Evolutionary conservation across 2,797 vertebrate species (phyloP).

Genomic region (Enteromius paludinosus): DNA sequence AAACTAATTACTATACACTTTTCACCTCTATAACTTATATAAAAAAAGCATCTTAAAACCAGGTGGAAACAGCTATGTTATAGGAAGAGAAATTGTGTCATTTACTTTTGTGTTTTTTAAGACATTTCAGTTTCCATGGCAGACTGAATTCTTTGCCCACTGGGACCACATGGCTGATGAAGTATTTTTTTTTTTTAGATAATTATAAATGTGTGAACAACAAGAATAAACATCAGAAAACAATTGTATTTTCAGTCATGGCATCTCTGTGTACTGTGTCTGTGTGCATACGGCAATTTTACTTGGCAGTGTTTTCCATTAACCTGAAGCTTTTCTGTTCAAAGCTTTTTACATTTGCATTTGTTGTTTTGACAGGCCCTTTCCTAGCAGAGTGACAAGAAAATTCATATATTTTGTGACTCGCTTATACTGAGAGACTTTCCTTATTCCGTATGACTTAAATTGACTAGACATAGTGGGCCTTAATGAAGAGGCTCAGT

Average conservation of each 20-base stretch:
- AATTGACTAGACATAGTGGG: neutral
- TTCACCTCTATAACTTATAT: neutral
- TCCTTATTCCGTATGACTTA: neutral
- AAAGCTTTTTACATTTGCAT: neutral
- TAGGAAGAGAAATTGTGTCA: neutral
- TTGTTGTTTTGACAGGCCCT: slow-evolving; percentile 2
- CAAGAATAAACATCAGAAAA: slow-evolving; percentile 32
- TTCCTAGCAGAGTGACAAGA: neutral
- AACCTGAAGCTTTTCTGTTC: slow-evolving; percentile 9
- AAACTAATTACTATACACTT: neutral
- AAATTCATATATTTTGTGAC: slow-evolving; percentile 4
- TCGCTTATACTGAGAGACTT: neutral
- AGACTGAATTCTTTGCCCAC: neutral
- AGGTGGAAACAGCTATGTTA: neutral
- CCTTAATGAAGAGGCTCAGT: neutral
- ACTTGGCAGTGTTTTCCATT: neutral
- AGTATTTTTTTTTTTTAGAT: slow-evolving; percentile 16
- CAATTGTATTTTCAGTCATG: neutral
- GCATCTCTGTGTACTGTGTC: slow-evolving; percentile 30
- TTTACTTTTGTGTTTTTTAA: neutral
- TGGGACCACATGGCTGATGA: slow-evolving; percentile 1
- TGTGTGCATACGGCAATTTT: slow-evolving; percentile 9
- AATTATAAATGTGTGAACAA: slow-evolving; percentile 28
- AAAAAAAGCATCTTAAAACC: neutral
- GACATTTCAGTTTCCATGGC: slow-evolving; percentile 2